These are phyloP conservation scores for Nematolebias whitei DNA, from an alignment of 2,113 vertebrate genomes.

Conservation along the genomic window DNA sequence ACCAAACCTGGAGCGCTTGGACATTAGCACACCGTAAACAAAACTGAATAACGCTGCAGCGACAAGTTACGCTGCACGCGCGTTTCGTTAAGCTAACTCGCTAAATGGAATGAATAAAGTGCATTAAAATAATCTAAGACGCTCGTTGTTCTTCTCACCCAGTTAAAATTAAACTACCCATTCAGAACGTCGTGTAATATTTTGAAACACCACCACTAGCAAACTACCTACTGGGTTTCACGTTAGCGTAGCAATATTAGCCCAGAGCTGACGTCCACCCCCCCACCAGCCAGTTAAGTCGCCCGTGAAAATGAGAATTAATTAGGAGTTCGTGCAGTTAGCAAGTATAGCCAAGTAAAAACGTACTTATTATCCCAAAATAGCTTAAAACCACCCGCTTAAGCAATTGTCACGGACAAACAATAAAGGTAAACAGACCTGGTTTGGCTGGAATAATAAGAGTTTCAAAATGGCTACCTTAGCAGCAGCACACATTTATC, in stretches of 20 bases:
- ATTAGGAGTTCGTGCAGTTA: not conserved
- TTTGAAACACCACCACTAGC: conserved; percentile 22
- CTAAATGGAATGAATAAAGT: conserved; percentile 6
- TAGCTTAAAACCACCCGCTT: not conserved
- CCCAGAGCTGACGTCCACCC: conserved; percentile 42
- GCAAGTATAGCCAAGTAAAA: not conserved
- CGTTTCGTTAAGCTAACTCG: conserved; percentile 45
- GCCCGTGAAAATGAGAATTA: conserved; percentile 1
- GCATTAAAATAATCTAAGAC: not conserved
- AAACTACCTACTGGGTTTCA: conserved; percentile 33
- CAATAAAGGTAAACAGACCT: conserved; percentile 75
- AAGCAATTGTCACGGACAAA: conserved; percentile 45
- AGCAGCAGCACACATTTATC: conserved; percentile 78
- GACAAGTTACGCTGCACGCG: conserved; percentile 25
- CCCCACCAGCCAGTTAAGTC: conserved; percentile 35
- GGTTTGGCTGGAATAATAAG: conserved; percentile 77
- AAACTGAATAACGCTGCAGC: conserved; percentile 13
- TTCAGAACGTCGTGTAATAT: not conserved
- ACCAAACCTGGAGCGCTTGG: not conserved
- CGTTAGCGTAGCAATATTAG: conserved; percentile 63
- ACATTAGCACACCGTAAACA: not conserved
- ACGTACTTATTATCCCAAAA: not conserved
- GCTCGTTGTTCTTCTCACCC: not conserved
- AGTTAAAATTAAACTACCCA: not conserved
- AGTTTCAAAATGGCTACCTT: conserved; percentile 84